Evolutionary conservation across 2,797 vertebrate genomes (phyloP).

Genomic region (Lithobates pipiens): DNA sequence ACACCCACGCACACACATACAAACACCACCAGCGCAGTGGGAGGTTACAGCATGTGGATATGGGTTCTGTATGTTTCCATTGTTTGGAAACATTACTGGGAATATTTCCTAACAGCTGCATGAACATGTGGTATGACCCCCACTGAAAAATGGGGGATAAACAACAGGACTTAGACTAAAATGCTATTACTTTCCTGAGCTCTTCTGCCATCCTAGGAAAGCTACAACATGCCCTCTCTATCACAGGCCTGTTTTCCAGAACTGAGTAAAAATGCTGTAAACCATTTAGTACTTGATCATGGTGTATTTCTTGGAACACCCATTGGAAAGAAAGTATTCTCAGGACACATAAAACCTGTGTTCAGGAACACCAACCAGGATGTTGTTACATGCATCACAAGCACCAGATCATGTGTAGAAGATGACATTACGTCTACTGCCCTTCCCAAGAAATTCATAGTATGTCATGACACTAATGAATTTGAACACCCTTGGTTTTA

Average conservation of each 20-base stretch:
- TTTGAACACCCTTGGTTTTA: constrained; percentile 37
- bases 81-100: constrained; percentile 37
- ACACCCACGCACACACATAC: constrained; percentile 30
- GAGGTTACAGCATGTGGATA: constrained; percentile 39
- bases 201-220: background rate
- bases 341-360: constrained; percentile 16
- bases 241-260: background rate
- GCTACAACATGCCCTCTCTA: background rate
- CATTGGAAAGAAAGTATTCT: constrained; percentile 28
- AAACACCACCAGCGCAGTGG: constrained; percentile 53
- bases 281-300: background rate
- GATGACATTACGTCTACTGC: constrained; percentile 3
- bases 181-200: background rate
- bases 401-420: constrained; percentile 5
- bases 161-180: constrained; percentile 4
- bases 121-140: constrained; percentile 35
- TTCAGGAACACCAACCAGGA: constrained; percentile 20
- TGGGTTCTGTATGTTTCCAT: background rate
- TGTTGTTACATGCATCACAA: constrained; percentile 38
- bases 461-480: constrained; percentile 31
- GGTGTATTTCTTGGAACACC: constrained; percentile 11
- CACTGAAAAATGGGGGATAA: constrained; percentile 14
- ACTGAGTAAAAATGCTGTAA: constrained; percentile 1
- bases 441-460: background rate
- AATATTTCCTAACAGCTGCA: background rate